These are phyloP conservation scores for Columba livia DNA, from an alignment of 2,113 vertebrate species.

Conservation along the genomic window DNA sequence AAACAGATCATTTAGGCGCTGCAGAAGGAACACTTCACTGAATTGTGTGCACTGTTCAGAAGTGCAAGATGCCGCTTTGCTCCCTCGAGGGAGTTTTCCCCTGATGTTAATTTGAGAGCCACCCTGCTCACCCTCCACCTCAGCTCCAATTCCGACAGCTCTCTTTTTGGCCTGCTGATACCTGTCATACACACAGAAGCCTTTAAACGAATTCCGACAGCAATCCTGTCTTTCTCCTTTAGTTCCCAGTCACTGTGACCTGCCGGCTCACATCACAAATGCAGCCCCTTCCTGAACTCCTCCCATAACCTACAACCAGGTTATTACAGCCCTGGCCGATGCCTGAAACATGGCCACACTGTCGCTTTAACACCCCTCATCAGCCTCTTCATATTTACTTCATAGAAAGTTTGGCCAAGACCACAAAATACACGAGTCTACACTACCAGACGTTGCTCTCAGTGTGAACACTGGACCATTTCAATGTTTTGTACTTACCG, in stretches of 20 bases:
- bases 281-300: neutral
- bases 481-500: conserved; percentile 74
- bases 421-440: neutral
- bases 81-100: neutral
- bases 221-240: neutral
- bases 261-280: neutral
- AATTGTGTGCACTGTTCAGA: neutral
- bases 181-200: neutral
- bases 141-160: neutral
- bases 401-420: neutral
- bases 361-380: neutral
- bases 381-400: neutral
- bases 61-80: neutral
- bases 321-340: neutral
- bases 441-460: neutral
- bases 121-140: neutral
- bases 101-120: neutral
- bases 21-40: neutral
- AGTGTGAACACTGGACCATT: neutral
- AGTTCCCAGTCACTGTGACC: neutral
- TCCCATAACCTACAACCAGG: neutral
- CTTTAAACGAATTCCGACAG: neutral
- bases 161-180: neutral
- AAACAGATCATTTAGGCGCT: neutral
- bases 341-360: neutral